phyloP scores from a whole-genome alignment of 1,140 invertebrate genomes.

The Drosophila lacertosa region DNA sequence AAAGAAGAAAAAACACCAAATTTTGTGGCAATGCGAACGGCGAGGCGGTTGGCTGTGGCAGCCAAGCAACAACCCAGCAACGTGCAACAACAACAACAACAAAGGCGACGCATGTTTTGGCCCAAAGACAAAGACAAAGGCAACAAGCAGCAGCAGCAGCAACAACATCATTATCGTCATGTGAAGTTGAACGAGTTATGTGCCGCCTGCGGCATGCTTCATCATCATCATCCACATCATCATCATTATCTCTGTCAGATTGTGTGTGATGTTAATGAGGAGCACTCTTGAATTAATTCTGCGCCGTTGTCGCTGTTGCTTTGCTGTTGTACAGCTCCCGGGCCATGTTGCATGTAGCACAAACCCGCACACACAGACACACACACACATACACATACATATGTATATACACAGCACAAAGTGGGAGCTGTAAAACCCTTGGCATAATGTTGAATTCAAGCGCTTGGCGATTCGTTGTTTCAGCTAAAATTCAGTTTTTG shows the following conservation, averaged over 20 bases:
- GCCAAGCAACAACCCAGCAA: conserved; percentile 15
- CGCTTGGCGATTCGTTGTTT: background rate
- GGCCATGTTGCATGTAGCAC: conserved; percentile 39
- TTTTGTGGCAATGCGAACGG: conserved; percentile 7
- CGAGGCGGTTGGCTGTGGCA: conserved; percentile 9
- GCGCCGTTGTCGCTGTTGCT: conserved; percentile 20
- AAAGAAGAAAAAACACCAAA: conserved; percentile 12
- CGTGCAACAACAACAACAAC: conserved; percentile 12
- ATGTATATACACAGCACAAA: no score
- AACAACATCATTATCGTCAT: conserved; percentile 23
- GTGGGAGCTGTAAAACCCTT: conserved; percentile 16
- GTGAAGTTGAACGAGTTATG: conserved; percentile 43
- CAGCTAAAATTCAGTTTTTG: background rate
- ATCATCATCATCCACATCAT: conserved; percentile 17
- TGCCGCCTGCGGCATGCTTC: conserved; percentile 30
- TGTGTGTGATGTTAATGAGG: conserved; percentile 51
- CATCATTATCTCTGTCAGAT: conserved; percentile 8
- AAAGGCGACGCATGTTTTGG: conserved; percentile 53
- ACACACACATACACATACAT: background rate
- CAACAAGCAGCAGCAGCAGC: conserved; percentile 4
- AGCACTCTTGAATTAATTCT: conserved; percentile 50
- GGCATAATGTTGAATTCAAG: conserved; percentile 11
- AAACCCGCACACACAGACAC: background rate
- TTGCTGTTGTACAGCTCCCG: conserved; percentile 35
- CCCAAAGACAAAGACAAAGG: conserved; percentile 34